Evolutionary conservation across 23 tunicate species (phyloP).

Genomic region (Ascidia mentula): DNA sequence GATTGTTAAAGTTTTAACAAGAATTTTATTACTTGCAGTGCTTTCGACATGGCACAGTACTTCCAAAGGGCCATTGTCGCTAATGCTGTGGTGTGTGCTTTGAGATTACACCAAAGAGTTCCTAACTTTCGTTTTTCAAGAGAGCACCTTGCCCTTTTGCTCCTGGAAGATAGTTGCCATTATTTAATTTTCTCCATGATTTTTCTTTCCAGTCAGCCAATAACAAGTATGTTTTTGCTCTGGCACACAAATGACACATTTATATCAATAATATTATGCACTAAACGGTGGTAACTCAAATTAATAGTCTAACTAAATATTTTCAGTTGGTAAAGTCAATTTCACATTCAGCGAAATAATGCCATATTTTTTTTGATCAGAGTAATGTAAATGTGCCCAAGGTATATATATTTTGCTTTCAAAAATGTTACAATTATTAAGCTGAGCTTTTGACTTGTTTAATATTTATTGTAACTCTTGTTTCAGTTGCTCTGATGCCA

Average conservation of each 20-base stretch:
- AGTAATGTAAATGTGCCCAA: no score
- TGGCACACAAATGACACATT: no score
- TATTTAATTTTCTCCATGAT: conserved; percentile 77
- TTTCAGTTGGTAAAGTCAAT: no score
- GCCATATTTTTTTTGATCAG: no score
- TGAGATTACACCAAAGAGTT: conserved; percentile 80
- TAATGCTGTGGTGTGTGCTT: conserved; percentile 85
- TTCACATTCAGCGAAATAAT: no score
- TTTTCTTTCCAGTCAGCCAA: conserved; percentile 62
- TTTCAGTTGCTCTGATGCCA: conserved; percentile 89
- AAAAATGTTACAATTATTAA: no score
- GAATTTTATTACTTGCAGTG: conserved; percentile 37
- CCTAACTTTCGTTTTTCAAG: conserved; percentile 68
- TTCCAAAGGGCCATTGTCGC: conserved; percentile 83
- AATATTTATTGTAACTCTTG: no score
- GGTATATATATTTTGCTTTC: no score
- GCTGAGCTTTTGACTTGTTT: no score
- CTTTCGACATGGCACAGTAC: conserved; percentile 76
- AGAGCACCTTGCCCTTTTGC: conserved; percentile 45
- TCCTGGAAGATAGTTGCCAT: conserved; percentile 87
- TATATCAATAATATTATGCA: no score
- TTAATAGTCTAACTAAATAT: no score
- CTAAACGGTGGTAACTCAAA: no score
- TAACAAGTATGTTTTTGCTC: conserved; percentile 37
- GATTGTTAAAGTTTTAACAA: conserved; percentile 3